Percentiles rank a stretch among this genome's conserved stretches.
phyloP scores from a whole-genome alignment of 2,888 invertebrate species.

The Colostygia pectinataria region DNA sequence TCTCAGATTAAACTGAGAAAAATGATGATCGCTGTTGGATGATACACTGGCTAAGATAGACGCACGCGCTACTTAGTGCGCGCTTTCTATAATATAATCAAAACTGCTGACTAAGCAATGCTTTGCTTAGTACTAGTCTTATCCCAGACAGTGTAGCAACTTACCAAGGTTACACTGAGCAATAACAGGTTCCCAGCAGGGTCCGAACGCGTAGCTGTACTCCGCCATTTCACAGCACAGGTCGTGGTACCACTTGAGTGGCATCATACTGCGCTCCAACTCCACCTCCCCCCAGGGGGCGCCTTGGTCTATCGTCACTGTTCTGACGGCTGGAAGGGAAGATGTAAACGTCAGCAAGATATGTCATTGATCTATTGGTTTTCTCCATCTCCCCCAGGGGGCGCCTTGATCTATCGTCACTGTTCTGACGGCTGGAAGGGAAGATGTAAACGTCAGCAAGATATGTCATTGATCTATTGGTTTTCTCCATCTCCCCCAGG shows the following conservation, averaged over 20 bases:
- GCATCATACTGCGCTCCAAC: slow-evolving; percentile 96
- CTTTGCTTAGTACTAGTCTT: too few species aligned
- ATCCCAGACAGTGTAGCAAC: too few species aligned
- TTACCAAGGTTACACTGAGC: slow-evolving; percentile 92
- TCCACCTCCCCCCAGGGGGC: slow-evolving; percentile 91
- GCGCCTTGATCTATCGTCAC: slow-evolving; percentile 91
- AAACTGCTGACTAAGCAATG: too few species aligned
- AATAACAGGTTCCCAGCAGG: slow-evolving; percentile 99
- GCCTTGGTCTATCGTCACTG: slow-evolving; percentile 90
- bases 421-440: slow-evolving; percentile 85
- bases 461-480: too few species aligned
- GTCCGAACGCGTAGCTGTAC: slow-evolving; percentile 97
- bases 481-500: slow-evolving; percentile 90
- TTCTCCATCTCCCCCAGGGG: slow-evolving; percentile 90
- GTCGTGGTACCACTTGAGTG: slow-evolving; percentile 98
- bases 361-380: too few species aligned
- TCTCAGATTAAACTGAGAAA: too few species aligned
- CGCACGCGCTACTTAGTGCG: too few species aligned
- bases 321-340: slow-evolving; percentile 84
- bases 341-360: too few species aligned
- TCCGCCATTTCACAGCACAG: slow-evolving; percentile 96
- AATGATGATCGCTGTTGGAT: too few species aligned
- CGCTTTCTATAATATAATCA: too few species aligned
- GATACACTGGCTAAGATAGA: too few species aligned
- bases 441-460: too few species aligned